Evolutionary conservation across 1,140 invertebrate species (phyloP).

Genomic region (Ceratina japonica): DNA sequence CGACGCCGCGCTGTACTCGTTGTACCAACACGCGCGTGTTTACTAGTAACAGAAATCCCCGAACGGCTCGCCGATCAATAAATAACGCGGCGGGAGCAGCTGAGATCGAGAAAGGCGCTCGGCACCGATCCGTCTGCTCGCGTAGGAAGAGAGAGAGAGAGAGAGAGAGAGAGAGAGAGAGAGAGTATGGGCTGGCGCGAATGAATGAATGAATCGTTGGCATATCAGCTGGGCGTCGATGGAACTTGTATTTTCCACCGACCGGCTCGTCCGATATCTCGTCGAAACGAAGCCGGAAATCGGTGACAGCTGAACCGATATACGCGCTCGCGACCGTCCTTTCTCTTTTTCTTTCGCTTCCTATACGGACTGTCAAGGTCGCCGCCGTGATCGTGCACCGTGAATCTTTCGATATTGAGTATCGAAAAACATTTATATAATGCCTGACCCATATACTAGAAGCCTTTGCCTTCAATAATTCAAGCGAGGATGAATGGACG

Average conservation of each 20-base stretch:
- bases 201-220: conserved; percentile 3
- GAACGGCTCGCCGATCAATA: background rate
- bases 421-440: too few relatives aligned
- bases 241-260: background rate
- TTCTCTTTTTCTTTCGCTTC: background rate
- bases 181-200: conserved; percentile 16
- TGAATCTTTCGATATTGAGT: background rate
- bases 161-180: conserved; percentile 18
- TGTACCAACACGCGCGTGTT: background rate
- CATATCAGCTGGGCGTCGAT: background rate
- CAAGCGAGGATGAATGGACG: too few relatives aligned
- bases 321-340: conserved; percentile 19
- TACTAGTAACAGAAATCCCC: background rate
- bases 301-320: conserved; percentile 54
- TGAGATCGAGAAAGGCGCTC: conserved; percentile 1
- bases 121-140: background rate
- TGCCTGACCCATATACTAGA: too few relatives aligned
- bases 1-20: background rate
- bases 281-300: conserved; percentile 45
- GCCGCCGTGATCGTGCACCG: conserved; percentile 31
- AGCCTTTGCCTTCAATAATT: too few relatives aligned
- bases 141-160: conserved; percentile 4
- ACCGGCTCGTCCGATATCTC: conserved; percentile 39
- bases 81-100: background rate
- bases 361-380: conserved; percentile 46